These are phyloP conservation scores for Blastobasis adustella DNA, from an alignment of 2,888 invertebrate genomes.

Conservation along the genomic window DNA sequence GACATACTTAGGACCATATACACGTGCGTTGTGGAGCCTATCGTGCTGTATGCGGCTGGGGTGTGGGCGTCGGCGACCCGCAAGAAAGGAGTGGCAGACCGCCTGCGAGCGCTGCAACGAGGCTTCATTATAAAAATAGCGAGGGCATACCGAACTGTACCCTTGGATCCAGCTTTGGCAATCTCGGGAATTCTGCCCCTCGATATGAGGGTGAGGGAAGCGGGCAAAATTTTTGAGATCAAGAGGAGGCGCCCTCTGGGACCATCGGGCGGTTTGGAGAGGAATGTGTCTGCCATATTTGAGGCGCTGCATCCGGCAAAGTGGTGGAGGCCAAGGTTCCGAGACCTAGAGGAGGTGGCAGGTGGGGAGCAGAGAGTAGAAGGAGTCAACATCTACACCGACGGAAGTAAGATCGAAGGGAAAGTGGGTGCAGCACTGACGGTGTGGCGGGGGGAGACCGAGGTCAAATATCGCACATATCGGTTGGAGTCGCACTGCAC, in stretches of 20 bases:
- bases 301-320: not conserved
- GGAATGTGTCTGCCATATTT: not conserved
- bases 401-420: not conserved
- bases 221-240: not conserved
- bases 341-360: not conserved
- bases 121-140: not conserved
- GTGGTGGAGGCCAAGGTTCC: not conserved
- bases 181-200: not conserved
- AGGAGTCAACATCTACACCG: not conserved
- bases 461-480: not conserved
- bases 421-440: not conserved
- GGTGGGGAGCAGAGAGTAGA: not conserved
- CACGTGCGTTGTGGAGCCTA: not conserved
- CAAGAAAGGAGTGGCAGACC: not conserved
- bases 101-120: not conserved
- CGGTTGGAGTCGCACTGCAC: not conserved
- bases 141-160: not conserved
- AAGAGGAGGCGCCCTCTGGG: not conserved
- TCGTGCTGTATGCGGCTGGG: not conserved
- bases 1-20: not conserved
- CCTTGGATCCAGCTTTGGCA: not conserved
- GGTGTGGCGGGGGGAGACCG: not conserved
- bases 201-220: not conserved
- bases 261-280: not conserved
- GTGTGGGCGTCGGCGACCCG: not conserved